Evolutionary conservation across 1,140 invertebrate species (phyloP).

Genomic region (Scaptomyza montana): DNA sequence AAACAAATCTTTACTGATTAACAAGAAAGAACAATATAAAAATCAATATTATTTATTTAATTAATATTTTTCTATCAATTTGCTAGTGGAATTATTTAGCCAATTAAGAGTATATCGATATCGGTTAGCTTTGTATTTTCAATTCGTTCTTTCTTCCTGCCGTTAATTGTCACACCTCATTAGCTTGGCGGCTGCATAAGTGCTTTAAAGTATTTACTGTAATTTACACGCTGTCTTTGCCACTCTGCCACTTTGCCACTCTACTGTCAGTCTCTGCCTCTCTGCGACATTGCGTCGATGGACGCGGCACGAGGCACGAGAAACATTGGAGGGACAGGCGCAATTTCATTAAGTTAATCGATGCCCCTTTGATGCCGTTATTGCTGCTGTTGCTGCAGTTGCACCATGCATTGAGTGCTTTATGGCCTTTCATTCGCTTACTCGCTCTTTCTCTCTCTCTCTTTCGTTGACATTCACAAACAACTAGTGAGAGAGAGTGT

Average conservation of each 20-base stretch:
- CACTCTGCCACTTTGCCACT: background rate
- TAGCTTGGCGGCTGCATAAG: constrained; percentile 51
- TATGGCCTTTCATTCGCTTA: constrained; percentile 28
- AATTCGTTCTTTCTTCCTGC: constrained; percentile 20
- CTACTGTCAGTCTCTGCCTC: background rate
- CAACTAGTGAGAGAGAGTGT: constrained; percentile 10
- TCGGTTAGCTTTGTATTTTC: too few species aligned
- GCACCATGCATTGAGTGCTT: constrained; percentile 38
- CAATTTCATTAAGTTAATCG: constrained; percentile 57
- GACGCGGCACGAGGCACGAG: too few species aligned
- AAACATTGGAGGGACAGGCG: background rate
- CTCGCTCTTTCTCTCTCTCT: background rate
- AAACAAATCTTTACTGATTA: too few species aligned
- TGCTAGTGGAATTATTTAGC: too few species aligned
- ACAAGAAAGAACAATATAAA: too few species aligned
- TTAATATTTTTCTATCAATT: too few species aligned
- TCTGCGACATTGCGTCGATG: constrained; percentile 1
- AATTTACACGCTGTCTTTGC: constrained; percentile 59
- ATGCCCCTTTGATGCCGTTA: constrained; percentile 49
- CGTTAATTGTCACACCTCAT: constrained; percentile 71
- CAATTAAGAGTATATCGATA: too few species aligned
- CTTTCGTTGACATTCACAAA: background rate
- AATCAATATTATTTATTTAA: too few species aligned
- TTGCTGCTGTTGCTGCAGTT: constrained; percentile 27
- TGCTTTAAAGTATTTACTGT: constrained; percentile 64